A percentile compares a stretch with the other conserved stretches of the same genome.
These are phyloP conservation scores for Lacanobia wlatinum DNA, from an alignment of 2,888 invertebrate genomes.

Conservation along the genomic window DNA sequence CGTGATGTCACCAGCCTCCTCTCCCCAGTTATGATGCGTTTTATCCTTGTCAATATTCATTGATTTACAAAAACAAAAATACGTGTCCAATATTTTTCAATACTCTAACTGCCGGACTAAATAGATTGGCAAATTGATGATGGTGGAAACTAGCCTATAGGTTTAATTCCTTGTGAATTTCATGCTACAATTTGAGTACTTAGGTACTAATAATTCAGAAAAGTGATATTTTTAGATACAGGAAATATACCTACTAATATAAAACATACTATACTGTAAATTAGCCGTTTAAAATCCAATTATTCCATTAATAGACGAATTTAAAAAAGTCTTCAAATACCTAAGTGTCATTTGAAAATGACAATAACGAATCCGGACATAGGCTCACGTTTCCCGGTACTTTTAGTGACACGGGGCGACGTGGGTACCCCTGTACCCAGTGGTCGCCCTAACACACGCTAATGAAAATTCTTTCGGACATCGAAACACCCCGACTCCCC, in stretches of 20 bases:
- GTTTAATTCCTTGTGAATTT: background rate
- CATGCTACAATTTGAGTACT: no score
- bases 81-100: no score
- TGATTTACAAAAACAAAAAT: no score
- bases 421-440: slow-evolving; percentile 63
- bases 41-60: no score
- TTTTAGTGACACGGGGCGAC: slow-evolving; percentile 74
- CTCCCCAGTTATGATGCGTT: no score
- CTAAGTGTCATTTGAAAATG: slow-evolving; percentile 55
- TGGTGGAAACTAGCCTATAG: no score
- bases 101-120: no score
- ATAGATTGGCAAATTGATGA: no score
- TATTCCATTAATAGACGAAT: background rate
- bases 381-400: slow-evolving; percentile 58
- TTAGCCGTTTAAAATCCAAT: background rate
- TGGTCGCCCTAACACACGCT: slow-evolving; percentile 74
- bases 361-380: slow-evolving; percentile 56
- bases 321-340: slow-evolving; percentile 40
- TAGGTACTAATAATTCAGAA: background rate
- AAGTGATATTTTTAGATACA: background rate
- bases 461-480: slow-evolving; percentile 82
- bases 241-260: background rate
- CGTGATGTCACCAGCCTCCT: no score
- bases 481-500: slow-evolving; percentile 68
- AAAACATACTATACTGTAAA: background rate